A percentile compares a stretch with the other conserved stretches of the same genome.
Conservation (phyloP, 2,113 vertebrate species). For the Thymallus thymallus region DNA sequence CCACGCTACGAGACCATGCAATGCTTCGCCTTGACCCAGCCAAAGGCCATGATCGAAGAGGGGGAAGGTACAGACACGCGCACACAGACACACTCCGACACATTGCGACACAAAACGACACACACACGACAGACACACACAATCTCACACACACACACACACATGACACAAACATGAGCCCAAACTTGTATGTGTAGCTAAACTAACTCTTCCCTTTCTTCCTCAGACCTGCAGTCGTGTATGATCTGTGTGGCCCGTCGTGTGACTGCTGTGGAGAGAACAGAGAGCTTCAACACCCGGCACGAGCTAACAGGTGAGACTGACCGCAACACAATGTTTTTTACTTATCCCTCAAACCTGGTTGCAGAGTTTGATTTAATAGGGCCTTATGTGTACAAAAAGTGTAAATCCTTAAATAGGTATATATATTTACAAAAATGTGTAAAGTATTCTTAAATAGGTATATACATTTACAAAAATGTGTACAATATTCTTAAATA, state of each 20-base stretch:
- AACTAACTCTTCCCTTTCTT: not conserved
- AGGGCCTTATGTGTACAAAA: not conserved
- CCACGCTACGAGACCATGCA: slow-evolving; percentile 97
- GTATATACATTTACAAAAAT: too few species aligned
- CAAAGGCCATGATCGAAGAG: slow-evolving; percentile 96
- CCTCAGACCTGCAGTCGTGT: slow-evolving; percentile 93
- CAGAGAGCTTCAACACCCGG: slow-evolving; percentile 93
- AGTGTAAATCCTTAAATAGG: too few species aligned
- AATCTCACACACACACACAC: too few species aligned
- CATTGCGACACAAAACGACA: too few species aligned
- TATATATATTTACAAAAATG: too few species aligned
- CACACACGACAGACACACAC: too few species aligned
- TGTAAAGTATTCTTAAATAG: too few species aligned
- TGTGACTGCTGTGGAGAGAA: slow-evolving; percentile 85
- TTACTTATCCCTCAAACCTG: not conserved
- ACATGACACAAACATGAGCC: too few species aligned
- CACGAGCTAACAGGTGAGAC: slow-evolving; percentile 93
- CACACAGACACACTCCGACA: not conserved
- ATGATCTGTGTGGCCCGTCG: slow-evolving; percentile 98
- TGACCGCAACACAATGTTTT: not conserved
- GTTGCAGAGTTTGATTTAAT: not conserved
- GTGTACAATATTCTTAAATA: too few species aligned
- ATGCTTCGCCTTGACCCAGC: slow-evolving; percentile 96
- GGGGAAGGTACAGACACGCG: slow-evolving; percentile 83
- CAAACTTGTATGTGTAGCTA: not conserved